These are phyloP conservation scores for Archocentrus centrarchus DNA, from an alignment of 2,113 vertebrate species.

Conservation along the genomic window DNA sequence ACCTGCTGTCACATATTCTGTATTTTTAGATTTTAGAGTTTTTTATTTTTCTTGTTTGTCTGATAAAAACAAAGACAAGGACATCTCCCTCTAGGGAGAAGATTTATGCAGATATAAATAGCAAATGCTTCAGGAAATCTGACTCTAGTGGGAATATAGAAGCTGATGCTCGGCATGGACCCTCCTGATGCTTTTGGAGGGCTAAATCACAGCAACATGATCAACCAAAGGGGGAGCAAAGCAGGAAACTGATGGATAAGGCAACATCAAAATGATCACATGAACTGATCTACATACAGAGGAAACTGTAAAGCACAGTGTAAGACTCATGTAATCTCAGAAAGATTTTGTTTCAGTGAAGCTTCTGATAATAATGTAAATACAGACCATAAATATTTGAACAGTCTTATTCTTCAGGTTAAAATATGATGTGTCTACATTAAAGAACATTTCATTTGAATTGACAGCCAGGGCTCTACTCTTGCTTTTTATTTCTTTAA, in stretches of 20 bases:
- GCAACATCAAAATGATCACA: not conserved
- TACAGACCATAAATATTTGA: not conserved
- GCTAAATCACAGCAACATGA: accelerated
- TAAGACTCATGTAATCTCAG: not conserved
- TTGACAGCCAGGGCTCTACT: not conserved
- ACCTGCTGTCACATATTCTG: not conserved
- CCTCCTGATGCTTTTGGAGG: not conserved
- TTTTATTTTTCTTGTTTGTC: not conserved
- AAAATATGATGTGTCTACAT: accelerated
- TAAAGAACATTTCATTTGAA: not conserved
- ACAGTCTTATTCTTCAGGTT: not conserved
- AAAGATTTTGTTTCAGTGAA: no score
- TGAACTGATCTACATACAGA: not conserved
- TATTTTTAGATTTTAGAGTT: slow-evolving; percentile 38
- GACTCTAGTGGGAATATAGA: not conserved
- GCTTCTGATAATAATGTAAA: not conserved
- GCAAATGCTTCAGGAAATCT: slow-evolving; percentile 8
- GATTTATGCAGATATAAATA: slow-evolving; percentile 33
- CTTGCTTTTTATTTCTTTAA: not conserved
- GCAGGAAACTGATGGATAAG: not conserved
- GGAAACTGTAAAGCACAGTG: not conserved
- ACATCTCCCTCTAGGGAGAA: slow-evolving; percentile 33
- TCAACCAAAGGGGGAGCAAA: not conserved
- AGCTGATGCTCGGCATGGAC: accelerated
- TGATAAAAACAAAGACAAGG: slow-evolving; percentile 26